Evolutionary conservation across 2,888 invertebrate genomes (phyloP), one percentile per base, ranked within the genome.

Genomic region (Netelia fuscicornis): DNA sequence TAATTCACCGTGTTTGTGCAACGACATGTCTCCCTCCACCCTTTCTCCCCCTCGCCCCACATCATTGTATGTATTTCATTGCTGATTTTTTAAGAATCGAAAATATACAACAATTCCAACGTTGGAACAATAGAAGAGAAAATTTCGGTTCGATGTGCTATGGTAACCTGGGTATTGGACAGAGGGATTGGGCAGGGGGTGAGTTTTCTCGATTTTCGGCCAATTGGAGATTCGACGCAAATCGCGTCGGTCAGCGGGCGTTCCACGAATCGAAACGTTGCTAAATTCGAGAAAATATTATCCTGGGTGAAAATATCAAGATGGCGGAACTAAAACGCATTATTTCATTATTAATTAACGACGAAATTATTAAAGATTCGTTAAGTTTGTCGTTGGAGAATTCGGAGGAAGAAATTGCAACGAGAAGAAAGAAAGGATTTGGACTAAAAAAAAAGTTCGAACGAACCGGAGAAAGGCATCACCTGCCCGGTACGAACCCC

Each of bases 401-500:
- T 58, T 54, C 54, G 13, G n/a, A 54, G n/a, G 54, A 54, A n/a
- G 2, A 54, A n/a, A 17, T 37, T 54, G 23, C 9, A 17, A 60
- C 2, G 58, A 10, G 30, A 70, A 23, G 42, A 70, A 71, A 54
- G 48, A 44, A 42, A 72, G 65, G 10, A 23, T 56, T 48, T 13
- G n/a, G 65, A 58, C 65, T 52, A 58, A 71, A 71, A 71, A 71
- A 65, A n/a, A 5, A 11, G 6, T 44, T 23, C 37, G 48, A 64
- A 64, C 56, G 58, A 68, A 77, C 25, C 48, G 62, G 62, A 56
- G 81, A 20, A 10, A 48, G 78, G 42, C 37, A 62, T 72, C 85
- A 85, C 79, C 85, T 85, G 85, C 25, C 44, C 25, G 71, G 37
- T 58, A 30, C 25, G 42, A 13, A 67, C 44, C 85, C 79, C 54